Conservation (phyloP, 2,888 invertebrate genomes). For the Cerastis leucographa region DNA sequence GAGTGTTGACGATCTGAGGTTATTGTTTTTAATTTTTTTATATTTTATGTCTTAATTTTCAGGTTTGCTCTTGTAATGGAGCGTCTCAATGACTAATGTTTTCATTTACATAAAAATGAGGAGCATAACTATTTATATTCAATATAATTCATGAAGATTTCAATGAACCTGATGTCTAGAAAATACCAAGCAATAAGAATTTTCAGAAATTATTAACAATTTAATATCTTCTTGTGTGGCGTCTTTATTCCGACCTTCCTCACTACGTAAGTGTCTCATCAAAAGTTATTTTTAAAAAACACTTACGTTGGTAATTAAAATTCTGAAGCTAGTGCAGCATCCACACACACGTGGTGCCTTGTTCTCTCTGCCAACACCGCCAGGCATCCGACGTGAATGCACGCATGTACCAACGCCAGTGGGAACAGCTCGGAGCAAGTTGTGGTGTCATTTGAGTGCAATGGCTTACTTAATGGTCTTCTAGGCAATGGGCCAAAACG, state of each 20-base stretch:
- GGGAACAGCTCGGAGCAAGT: slow-evolving; percentile 30
- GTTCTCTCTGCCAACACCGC: slow-evolving; percentile 53
- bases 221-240: background rate
- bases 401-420: slow-evolving; percentile 23
- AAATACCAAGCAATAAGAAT: rapidly evolving
- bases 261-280: background rate
- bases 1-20: slow-evolving; percentile 47
- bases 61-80: slow-evolving; percentile 1
- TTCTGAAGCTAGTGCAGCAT: slow-evolving; percentile 7
- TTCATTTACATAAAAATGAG: background rate
- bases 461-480: slow-evolving; percentile 49
- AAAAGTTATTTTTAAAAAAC: background rate
- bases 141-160: background rate
- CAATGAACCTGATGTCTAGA: background rate
- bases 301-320: slow-evolving; percentile 29
- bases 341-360: slow-evolving; percentile 28
- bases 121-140: background rate
- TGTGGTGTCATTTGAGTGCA: slow-evolving; percentile 54
- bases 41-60: slow-evolving; percentile 35
- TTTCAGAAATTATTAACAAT: background rate
- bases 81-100: background rate
- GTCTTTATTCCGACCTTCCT: background rate
- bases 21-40: slow-evolving; percentile 18
- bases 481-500: slow-evolving; percentile 53
- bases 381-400: slow-evolving; percentile 27